phyloP scores from a whole-genome alignment of 2,113 vertebrate species.

The Aldabrachelys gigantea region DNA sequence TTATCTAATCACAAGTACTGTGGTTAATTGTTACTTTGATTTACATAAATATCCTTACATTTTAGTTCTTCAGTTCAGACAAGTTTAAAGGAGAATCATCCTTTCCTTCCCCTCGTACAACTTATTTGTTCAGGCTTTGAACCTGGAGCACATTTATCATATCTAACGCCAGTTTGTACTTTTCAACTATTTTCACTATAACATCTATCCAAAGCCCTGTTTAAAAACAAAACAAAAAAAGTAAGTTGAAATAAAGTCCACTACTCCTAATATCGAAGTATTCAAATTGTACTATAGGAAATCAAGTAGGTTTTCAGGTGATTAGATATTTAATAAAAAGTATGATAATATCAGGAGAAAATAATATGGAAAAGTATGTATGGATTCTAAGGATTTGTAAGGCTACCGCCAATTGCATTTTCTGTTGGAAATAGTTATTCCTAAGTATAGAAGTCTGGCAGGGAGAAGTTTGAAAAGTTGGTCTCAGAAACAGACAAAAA shows the following conservation, averaged over 20 bases:
- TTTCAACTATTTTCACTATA: not conserved
- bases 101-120: not conserved
- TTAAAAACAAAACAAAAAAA: not conserved
- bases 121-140: not conserved
- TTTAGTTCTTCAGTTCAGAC: not conserved
- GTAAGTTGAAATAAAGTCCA: not conserved
- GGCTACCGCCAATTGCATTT: not conserved
- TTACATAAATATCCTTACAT: not conserved
- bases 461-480: not conserved
- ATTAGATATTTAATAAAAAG: not conserved
- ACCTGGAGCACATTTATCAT: not conserved
- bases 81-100: not conserved
- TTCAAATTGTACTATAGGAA: not conserved
- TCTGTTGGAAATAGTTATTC: not conserved
- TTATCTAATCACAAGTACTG: not conserved
- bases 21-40: not conserved
- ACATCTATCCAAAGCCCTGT: not conserved
- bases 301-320: not conserved
- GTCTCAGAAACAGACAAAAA: not conserved
- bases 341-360: not conserved
- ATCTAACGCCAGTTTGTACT: not conserved
- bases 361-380: fast-evolving
- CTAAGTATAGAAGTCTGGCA: not conserved
- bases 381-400: not conserved
- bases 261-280: not conserved